phyloP scores from a whole-genome alignment of 2,888 invertebrate species.

The Dusona sp. region DNA sequence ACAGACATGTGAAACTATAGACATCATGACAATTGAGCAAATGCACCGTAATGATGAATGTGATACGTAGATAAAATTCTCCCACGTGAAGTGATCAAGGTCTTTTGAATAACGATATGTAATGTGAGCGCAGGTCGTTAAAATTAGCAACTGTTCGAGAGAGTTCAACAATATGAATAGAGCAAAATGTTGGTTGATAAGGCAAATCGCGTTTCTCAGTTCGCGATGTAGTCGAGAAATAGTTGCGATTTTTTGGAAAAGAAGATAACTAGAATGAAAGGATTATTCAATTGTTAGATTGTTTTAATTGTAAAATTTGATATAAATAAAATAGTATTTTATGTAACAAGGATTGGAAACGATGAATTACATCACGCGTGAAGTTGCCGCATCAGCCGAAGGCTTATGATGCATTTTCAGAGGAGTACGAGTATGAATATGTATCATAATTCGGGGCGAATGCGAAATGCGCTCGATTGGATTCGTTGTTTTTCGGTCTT shows the following conservation, averaged over 20 bases:
- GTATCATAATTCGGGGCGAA: too few species aligned
- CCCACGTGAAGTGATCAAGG: background rate
- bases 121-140: background rate
- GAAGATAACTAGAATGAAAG: background rate
- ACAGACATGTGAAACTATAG: conserved; percentile 28
- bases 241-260: background rate
- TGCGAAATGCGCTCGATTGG: too few species aligned
- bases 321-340: too few species aligned
- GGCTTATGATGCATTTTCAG: too few species aligned
- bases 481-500: too few species aligned
- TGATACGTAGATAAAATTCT: background rate
- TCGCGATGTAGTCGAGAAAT: conserved; percentile 47
- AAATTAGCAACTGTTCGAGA: background rate
- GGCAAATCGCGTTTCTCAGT: conserved; percentile 25
- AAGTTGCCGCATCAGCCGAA: too few species aligned
- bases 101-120: conserved; percentile 5
- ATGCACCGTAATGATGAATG: background rate
- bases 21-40: background rate
- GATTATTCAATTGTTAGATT: background rate
- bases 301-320: background rate
- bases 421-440: too few species aligned
- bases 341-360: too few species aligned
- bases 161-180: background rate
- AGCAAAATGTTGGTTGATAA: conserved; percentile 36
- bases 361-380: too few species aligned